Evolutionary conservation across 2,797 vertebrate genomes (phyloP).

Genomic region (Rhinella marina): DNA sequence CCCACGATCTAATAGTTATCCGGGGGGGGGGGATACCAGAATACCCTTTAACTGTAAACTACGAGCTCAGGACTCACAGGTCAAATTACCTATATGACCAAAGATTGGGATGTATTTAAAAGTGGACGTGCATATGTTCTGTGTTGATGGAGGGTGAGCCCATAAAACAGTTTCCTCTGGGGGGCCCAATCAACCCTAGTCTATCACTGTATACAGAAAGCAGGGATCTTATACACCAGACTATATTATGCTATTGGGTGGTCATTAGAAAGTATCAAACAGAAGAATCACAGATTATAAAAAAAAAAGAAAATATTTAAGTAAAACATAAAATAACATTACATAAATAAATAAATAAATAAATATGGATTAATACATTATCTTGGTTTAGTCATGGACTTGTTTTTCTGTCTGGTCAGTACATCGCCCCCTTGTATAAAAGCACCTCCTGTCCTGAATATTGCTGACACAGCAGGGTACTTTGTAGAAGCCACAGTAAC

Average conservation of each 20-base stretch:
- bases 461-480: background rate
- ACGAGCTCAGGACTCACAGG: too few species aligned
- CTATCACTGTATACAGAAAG: too few species aligned
- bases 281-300: background rate
- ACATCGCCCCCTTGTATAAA: background rate
- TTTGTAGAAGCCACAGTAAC: slow-evolving; percentile 1
- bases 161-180: too few species aligned
- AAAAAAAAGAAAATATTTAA: background rate
- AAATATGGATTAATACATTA: background rate
- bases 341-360: background rate
- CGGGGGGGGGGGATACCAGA: too few species aligned
- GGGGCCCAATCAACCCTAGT: too few species aligned
- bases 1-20: too few species aligned
- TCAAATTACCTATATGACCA: too few species aligned
- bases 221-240: background rate
- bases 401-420: background rate
- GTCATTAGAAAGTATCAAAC: background rate
- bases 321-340: background rate
- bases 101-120: too few species aligned
- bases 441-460: background rate
- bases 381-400: background rate
- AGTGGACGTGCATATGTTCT: too few species aligned
- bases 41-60: too few species aligned
- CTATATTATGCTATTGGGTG: background rate
- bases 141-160: too few species aligned